Evolutionary conservation across 2,888 invertebrate genomes (phyloP).

Genomic region (Flexamia atlantica): DNA sequence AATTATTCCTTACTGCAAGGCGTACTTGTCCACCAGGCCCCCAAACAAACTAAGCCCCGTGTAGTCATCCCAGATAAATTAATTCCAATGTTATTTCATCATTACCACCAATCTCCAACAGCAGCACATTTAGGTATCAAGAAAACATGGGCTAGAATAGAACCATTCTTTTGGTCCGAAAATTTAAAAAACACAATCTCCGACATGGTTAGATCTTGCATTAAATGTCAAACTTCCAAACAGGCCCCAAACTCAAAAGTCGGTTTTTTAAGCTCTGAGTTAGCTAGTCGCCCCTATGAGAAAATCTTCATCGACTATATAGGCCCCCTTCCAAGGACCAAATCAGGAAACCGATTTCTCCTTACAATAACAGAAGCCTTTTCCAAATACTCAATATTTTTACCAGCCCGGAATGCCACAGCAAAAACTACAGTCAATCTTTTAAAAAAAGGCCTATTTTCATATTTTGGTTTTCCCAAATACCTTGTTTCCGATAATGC

Average conservation of each 20-base stretch:
- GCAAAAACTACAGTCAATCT: not conserved
- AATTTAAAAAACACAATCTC: not conserved
- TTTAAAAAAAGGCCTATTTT: constrained; percentile 2
- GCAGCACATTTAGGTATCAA: constrained; percentile 47
- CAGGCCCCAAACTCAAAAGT: constrained; percentile 7
- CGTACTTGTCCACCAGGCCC: no score
- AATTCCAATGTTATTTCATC: no score
- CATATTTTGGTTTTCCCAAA: constrained; percentile 41
- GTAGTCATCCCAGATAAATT: no score
- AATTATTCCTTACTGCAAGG: no score
- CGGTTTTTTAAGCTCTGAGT: not conserved
- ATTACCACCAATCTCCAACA: no score
- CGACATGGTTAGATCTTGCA: constrained; percentile 6
- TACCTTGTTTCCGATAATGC: constrained; percentile 34
- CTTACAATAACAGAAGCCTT: constrained; percentile 28
- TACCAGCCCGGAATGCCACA: not conserved
- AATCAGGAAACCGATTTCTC: constrained; percentile 19
- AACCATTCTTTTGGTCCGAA: constrained; percentile 9
- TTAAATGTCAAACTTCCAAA: constrained; percentile 35
- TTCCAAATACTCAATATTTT: constrained; percentile 47
- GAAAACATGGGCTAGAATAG: constrained; percentile 18
- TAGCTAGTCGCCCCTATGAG: not conserved
- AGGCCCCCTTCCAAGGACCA: constrained; percentile 24
- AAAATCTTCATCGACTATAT: constrained; percentile 29
- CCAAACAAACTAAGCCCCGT: no score